Evolutionary conservation across 2,113 vertebrate species (phyloP), one percentile per base, ranked within the genome.

Genomic region (Bagarius yarrelli): DNA sequence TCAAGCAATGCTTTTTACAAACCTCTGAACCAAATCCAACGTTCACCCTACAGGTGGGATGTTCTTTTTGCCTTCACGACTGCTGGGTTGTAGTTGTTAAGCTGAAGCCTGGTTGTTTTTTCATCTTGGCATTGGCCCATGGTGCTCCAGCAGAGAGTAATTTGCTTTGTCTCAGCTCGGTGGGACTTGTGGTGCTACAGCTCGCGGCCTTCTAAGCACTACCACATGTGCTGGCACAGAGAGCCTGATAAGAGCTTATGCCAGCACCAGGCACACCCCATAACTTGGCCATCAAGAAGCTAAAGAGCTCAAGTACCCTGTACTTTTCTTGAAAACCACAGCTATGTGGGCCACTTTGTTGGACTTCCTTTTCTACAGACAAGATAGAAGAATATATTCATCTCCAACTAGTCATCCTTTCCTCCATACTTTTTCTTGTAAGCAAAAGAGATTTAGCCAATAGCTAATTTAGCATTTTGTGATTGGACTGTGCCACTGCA

Each of bases 131-230:
- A 74, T 83, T 80, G 59, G 83, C 84, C 53, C 84, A 30, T 85
- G 84, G 83, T 83, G 88, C 87, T 88, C 83, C 90, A 89, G 91
- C 88, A 88, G 91, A 89, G 91, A 92, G 87, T 90, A 88, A 92
- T 93, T 89, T 87, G 82, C 85, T 85, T 85, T 76, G 79, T 87
- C 83, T 85, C 76, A 82, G 83, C 57, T 75, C 40, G 53, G 70
- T 67, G 14, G 67, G 73, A 81, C 72, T 78, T 67, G 77, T 21
- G 67, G 81, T 81, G 67, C 74, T 76, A 64, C 34, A 72, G 85
- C 82, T 74, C 74, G 47, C 76, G 75, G 87, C 84, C 88, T 87
- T 73, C 84, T 90, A 92, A 93, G 87, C 90, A 86, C 84, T 92
- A 92, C 91, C 92, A 93, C 91, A 91, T 90, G 90, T 86, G 89